These are phyloP conservation scores for Leuciscus idus DNA, from an alignment of 2,113 vertebrate species.

Conservation along the genomic window DNA sequence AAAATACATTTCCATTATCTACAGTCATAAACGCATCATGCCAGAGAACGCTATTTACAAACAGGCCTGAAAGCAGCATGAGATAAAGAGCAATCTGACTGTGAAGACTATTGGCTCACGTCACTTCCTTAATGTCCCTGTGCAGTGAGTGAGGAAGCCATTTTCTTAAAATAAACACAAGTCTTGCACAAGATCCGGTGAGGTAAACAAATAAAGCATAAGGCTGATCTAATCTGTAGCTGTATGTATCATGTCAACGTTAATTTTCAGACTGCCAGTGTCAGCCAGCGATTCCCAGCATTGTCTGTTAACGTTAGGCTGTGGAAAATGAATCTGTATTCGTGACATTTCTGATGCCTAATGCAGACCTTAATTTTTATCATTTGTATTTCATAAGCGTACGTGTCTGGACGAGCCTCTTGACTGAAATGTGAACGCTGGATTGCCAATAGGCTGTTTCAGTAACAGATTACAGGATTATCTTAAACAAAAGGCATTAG, in stretches of 20 bases:
- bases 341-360: constrained; percentile 5
- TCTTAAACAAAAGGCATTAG: constrained; percentile 80
- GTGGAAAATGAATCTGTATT: background rate
- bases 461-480: constrained; percentile 82
- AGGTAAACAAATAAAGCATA: constrained; percentile 42
- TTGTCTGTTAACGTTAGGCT: background rate
- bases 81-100: constrained; percentile 5
- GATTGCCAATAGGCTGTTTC: constrained; percentile 77
- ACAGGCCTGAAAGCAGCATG: constrained; percentile 15
- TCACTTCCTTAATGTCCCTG: constrained; percentile 37
- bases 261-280: background rate
- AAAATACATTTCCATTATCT: background rate
- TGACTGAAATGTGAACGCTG: constrained; percentile 60
- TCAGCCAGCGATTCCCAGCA: background rate
- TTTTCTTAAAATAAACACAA: constrained; percentile 46
- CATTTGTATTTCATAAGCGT: background rate
- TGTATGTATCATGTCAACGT: constrained; percentile 34
- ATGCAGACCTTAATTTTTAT: background rate
- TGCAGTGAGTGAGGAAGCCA: constrained; percentile 37
- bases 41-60: background rate
- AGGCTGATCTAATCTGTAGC: constrained; percentile 19
- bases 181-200: constrained; percentile 3
- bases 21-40: background rate
- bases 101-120: background rate
- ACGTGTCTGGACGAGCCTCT: constrained; percentile 27